Evolutionary conservation across 1,140 invertebrate genomes (phyloP), one percentile per base, ranked within the genome.

Genomic region (Xylocopa sonorina): DNA sequence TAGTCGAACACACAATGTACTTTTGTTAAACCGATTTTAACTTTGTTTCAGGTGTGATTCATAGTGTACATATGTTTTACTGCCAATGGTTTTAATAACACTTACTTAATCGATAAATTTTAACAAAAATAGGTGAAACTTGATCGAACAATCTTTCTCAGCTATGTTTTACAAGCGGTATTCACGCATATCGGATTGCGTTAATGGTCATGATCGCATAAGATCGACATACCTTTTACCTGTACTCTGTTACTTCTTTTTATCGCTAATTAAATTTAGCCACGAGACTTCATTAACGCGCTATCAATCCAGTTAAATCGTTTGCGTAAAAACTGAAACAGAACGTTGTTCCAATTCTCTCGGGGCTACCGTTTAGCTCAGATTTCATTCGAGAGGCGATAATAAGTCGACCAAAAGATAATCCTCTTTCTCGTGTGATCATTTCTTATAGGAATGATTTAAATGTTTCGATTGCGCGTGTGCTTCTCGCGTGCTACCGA

Each of bases 211-310:
- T 55, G n/a, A 21, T 55, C 50, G 24, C 34, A 55, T 27, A 38
- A 41, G 51, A 41, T 55, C 48, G n/a, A 34, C 27, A 69, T 53
- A 69, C 29, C 24, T 55, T 41, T 55, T 38, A 24, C 7, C 4
- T 7, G 29, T 38, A 38, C n/a, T n/a, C 32, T 53, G 50, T 51
- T 24, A 38, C 7, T 9, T 69, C 12, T 53, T 53, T 53, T 69
- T 34, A 53, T 29, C 34, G n/a, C 24, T 69, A 55, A 55, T 48
- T 38, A 69, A 69, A 55, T 55, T 55, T 27, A 55, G 32, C 50
- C 34, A 38, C 27, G 16, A 55, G 16, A 55, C 14, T 41, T 55
- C 12, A 55, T 21, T 16, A 24, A 18, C 16, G n/a, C 18, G 18
- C 29, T 21, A 18, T 48, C 43, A 24, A 69, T 12, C 27, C n/a